Evolutionary conservation across 1,140 invertebrate species (phyloP).

Genomic region (Andrena cerasifolii): DNA sequence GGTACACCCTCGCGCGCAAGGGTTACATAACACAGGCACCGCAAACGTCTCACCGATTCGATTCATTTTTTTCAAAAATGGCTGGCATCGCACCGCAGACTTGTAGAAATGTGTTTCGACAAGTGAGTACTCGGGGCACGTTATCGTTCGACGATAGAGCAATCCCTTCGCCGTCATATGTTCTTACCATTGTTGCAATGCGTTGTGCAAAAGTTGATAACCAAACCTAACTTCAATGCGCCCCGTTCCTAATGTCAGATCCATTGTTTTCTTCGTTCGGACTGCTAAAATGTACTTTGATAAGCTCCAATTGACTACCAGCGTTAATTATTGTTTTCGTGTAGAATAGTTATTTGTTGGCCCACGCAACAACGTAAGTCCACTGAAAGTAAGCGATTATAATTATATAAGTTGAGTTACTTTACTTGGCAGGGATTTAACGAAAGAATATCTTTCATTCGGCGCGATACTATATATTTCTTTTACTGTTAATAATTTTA

Average conservation of each 20-base stretch:
- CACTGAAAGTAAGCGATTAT: background rate
- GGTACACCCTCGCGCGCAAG: slow-evolving; percentile 29
- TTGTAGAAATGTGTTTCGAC: slow-evolving; percentile 72
- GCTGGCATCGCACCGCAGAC: slow-evolving; percentile 72
- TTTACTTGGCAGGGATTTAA: background rate
- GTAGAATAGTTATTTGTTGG: background rate
- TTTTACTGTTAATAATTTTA: too few relatives aligned
- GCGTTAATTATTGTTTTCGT: background rate
- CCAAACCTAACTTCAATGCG: background rate
- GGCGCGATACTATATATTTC: background rate
- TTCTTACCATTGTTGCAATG: background rate
- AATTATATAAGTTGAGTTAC: slow-evolving; percentile 26
- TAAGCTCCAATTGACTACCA: background rate
- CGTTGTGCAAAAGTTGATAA: slow-evolving; percentile 12
- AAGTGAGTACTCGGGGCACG: slow-evolving; percentile 61
- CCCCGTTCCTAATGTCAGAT: slow-evolving; percentile 20
- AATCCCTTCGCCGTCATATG: background rate
- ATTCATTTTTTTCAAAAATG: slow-evolving; percentile 65
- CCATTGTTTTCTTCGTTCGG: slow-evolving; percentile 3
- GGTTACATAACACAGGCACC: slow-evolving; percentile 54
- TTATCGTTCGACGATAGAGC: background rate
- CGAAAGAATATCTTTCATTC: background rate
- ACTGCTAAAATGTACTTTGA: too few relatives aligned
- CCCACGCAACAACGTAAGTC: background rate
- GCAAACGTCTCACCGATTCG: slow-evolving; percentile 27